Evolutionary conservation across 2,113 vertebrate species (phyloP), one percentile per base, ranked within the genome.

Genomic region (Tetrax tetrax): DNA sequence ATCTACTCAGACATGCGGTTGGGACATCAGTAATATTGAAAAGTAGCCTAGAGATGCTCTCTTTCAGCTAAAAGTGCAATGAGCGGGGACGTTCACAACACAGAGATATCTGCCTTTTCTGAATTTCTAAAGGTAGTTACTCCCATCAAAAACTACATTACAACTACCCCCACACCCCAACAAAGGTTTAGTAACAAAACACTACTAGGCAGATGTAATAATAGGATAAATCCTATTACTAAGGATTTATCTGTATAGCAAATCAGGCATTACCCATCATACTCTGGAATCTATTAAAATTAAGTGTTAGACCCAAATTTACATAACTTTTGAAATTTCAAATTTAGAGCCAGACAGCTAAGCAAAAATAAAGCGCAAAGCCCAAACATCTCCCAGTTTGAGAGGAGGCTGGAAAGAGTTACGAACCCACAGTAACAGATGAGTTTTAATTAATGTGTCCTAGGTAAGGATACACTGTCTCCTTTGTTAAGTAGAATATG

Each of bases 61-160:
- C 25, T 57, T 89, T 76, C 72, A 89, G 35, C 15, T 59, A 35
- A 41, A 71, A 93, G 59, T 72, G 45, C 38, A 71, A 38, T 24
- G 66, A 53, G 45, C 92, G 48, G 43, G 17, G 23, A 50, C 2
- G 2, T 83, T 93, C 61, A 48, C 3, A 2, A 83, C 87, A 68
- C n/a, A 69, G 48, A 14, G 24, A 53, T 88, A 81, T 75, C 47
- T 83, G 43, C 14, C 35, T 86, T 81, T 89, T 77, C 78, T 89
- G 63, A 96, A 79, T 71, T 89, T 85, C 63, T 83, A 59, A 88
- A 83, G 78, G 41, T 28, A 75, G n/a, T 76, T 88, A 77, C 70
- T 92, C 25, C 61, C 59, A 89, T 37, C 51, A 80, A 85, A 93
- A 93, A 83, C 11, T 4, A 74, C 69, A 82, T 93, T 66, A 70